These are phyloP conservation scores for Zelleria hepariella DNA, from an alignment of 2,888 invertebrate species.

Conservation along the genomic window DNA sequence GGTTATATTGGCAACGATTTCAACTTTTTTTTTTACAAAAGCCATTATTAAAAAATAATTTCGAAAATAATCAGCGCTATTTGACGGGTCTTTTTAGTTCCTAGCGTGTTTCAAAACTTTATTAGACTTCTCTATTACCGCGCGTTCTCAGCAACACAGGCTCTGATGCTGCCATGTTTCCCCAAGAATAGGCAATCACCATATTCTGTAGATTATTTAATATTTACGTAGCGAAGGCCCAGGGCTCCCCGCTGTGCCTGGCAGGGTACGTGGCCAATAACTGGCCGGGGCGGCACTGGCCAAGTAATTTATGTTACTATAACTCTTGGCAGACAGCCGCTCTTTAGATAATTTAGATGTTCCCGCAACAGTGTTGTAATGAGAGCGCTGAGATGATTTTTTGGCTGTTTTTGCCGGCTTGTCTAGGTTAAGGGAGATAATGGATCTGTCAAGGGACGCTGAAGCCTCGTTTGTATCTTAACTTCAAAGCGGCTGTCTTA, in stretches of 20 bases:
- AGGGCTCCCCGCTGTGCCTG: background rate
- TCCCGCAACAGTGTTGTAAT: constrained; percentile 66
- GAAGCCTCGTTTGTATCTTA: background rate
- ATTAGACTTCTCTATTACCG: no score
- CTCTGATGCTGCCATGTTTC: background rate
- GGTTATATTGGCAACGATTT: no score
- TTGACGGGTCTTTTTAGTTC: no score
- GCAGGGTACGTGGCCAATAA: constrained; percentile 25
- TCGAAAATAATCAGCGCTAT: no score
- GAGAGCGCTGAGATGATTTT: constrained; percentile 40
- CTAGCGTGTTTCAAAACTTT: no score
- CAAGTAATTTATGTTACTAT: constrained; percentile 64
- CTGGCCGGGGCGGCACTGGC: constrained; percentile 39
- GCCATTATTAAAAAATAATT: no score
- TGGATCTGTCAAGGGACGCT: background rate
- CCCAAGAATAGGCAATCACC: background rate
- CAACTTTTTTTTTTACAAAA: no score
- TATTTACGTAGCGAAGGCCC: background rate
- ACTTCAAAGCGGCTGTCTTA: background rate
- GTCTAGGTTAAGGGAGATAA: background rate
- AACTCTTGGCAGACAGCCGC: constrained; percentile 59
- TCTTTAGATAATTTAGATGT: constrained; percentile 69
- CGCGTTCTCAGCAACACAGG: no score
- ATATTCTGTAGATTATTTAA: background rate
- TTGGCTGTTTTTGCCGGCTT: background rate